Conservation (phyloP, 2,888 invertebrate species). For the Drosophila lacicola region DNA sequence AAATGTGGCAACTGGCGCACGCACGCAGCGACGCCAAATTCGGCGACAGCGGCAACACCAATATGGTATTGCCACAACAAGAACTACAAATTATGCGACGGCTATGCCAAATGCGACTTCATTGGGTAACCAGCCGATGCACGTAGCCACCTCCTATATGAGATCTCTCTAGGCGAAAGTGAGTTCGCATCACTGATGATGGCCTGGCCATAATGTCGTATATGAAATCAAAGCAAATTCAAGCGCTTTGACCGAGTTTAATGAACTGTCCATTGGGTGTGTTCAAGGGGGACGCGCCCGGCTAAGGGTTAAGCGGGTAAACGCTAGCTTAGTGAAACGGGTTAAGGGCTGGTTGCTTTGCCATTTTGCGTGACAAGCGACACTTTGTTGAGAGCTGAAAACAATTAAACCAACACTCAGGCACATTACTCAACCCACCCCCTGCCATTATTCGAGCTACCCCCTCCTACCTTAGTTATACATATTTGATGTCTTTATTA, state of each 20-base stretch:
- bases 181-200: slow-evolving; percentile 4
- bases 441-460: background rate
- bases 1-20: slow-evolving; percentile 75
- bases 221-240: slow-evolving; percentile 58
- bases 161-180: slow-evolving; percentile 52
- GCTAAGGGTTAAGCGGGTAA: slow-evolving; percentile 5
- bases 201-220: slow-evolving; percentile 36
- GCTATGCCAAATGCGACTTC: slow-evolving; percentile 57
- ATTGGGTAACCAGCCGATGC: slow-evolving; percentile 63
- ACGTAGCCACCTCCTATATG: background rate
- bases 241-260: slow-evolving; percentile 49
- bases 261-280: slow-evolving; percentile 48
- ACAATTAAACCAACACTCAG: slow-evolving; percentile 69
- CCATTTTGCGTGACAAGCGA: slow-evolving; percentile 71
- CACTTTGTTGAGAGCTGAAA: slow-evolving; percentile 64
- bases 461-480: background rate
- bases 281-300: background rate
- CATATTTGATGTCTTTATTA: slow-evolving; percentile 55
- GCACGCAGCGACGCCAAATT: slow-evolving; percentile 59
- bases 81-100: slow-evolving; percentile 75
- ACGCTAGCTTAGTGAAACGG: background rate
- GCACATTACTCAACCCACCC: slow-evolving; percentile 4
- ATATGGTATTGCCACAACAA: slow-evolving; percentile 64
- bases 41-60: slow-evolving; percentile 32
- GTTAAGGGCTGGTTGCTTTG: slow-evolving; percentile 16